Evolutionary conservation across 2,888 invertebrate species (phyloP).

Genomic region (Clanis bilineata): DNA sequence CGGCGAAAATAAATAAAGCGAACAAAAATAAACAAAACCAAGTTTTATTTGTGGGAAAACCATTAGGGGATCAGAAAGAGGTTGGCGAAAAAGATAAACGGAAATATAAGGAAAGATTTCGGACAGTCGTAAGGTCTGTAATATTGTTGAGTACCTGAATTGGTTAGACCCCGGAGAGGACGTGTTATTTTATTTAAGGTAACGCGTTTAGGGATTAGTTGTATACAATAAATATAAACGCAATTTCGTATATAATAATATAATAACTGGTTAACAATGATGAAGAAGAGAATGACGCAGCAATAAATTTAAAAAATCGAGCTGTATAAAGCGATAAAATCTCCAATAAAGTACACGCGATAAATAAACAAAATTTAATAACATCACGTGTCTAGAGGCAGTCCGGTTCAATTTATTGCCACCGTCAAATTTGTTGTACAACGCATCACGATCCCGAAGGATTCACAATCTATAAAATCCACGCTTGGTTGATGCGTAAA

Average conservation of each 20-base stretch:
- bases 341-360: background rate
- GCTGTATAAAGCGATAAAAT: background rate
- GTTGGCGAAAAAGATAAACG: conserved; percentile 58
- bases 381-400: background rate
- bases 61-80: conserved; percentile 66
- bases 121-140: conserved; percentile 31
- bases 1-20: conserved; percentile 66
- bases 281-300: too few relatives aligned
- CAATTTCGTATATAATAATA: background rate
- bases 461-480: conserved; percentile 53
- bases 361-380: conserved; percentile 12
- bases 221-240: background rate
- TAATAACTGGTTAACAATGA: too few relatives aligned
- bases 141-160: conserved; percentile 17
- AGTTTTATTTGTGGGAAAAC: conserved; percentile 71
- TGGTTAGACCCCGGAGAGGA: conserved; percentile 3
- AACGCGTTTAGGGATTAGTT: background rate
- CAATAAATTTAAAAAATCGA: background rate
- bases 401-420: conserved; percentile 10
- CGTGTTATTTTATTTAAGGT: conserved; percentile 9
- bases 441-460: conserved; percentile 26
- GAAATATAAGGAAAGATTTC: conserved; percentile 46
- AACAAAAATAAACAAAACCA: conserved; percentile 64
- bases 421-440: conserved; percentile 8
- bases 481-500: conserved; percentile 44